Evolutionary conservation across 2,888 invertebrate species (phyloP).

Genomic region (Junonia oenone): DNA sequence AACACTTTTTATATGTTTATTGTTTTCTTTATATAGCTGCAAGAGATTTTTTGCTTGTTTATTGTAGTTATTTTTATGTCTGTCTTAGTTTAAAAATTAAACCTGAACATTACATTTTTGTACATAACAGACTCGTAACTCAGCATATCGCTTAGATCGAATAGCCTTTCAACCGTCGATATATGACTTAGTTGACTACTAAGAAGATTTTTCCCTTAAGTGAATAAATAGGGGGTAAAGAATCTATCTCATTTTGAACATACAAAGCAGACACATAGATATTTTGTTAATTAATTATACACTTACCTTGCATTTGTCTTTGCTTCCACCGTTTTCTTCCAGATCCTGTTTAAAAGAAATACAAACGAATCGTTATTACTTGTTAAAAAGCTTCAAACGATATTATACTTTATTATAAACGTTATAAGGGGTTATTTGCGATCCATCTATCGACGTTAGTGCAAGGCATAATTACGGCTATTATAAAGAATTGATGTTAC

Average conservation of each 20-base stretch:
- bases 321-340: constrained; percentile 11
- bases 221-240: too few relatives aligned
- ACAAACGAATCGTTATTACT: constrained; percentile 9
- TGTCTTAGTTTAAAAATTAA: too few relatives aligned
- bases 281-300: background rate
- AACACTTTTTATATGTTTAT: too few relatives aligned
- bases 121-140: too few relatives aligned
- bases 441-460: constrained; percentile 19
- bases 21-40: too few relatives aligned
- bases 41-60: too few relatives aligned
- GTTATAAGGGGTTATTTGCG: constrained; percentile 6
- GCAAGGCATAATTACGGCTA: constrained; percentile 1
- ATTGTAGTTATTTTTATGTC: too few relatives aligned
- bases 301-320: constrained; percentile 15
- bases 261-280: background rate
- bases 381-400: constrained; percentile 6
- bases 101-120: too few relatives aligned
- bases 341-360: constrained; percentile 14
- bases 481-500: background rate
- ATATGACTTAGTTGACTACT: too few relatives aligned
- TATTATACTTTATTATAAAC: background rate
- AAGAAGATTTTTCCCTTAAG: too few relatives aligned
- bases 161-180: too few relatives aligned
- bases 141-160: too few relatives aligned
- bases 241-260: background rate